phyloP scores from a whole-genome alignment of 1,140 invertebrate genomes.

The Hermetia illucens region DNA sequence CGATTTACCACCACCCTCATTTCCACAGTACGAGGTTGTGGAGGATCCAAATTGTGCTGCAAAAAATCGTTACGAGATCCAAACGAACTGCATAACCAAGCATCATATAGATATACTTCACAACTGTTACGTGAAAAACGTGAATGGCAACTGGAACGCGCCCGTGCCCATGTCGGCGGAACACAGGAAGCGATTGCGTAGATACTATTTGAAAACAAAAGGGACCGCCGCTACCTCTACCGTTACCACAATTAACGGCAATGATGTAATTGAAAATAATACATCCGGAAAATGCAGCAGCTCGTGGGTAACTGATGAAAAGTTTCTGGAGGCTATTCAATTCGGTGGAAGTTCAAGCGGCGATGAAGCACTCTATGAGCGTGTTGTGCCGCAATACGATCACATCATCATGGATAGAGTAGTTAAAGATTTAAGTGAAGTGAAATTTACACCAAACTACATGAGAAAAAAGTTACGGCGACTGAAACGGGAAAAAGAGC shows the following conservation, averaged over 20 bases:
- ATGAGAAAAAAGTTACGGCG: too few species aligned
- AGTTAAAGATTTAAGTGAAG: slow-evolving; percentile 19
- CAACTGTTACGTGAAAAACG: slow-evolving; percentile 31
- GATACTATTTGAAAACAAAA: too few species aligned
- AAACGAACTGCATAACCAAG: slow-evolving; percentile 19
- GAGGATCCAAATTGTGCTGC: slow-evolving; percentile 28
- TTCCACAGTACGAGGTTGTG: slow-evolving; percentile 7
- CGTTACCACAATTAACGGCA: too few species aligned
- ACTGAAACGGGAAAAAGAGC: too few species aligned
- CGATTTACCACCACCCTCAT: too few species aligned
- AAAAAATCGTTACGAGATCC: slow-evolving; percentile 17
- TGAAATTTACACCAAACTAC: slow-evolving; percentile 10
- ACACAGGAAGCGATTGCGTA: too few species aligned
- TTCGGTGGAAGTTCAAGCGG: too few species aligned
- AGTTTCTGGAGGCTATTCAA: slow-evolving; percentile 1
- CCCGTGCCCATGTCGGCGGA: too few species aligned
- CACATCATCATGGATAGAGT: slow-evolving; percentile 16
- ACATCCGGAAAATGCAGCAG: too few species aligned
- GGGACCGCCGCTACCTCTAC: too few species aligned
- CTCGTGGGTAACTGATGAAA: too few species aligned
- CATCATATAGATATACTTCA: slow-evolving; percentile 27
- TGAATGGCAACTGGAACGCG: slow-evolving; percentile 49
- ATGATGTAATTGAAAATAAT: too few species aligned
- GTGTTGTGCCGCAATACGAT: slow-evolving; percentile 25
- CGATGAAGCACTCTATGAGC: slow-evolving; percentile 1